Percentiles rank a stretch among this genome's conserved stretches.
Evolutionary conservation across 2,797 vertebrate species (phyloP).

Genomic region (Nyctalus aviator): DNA sequence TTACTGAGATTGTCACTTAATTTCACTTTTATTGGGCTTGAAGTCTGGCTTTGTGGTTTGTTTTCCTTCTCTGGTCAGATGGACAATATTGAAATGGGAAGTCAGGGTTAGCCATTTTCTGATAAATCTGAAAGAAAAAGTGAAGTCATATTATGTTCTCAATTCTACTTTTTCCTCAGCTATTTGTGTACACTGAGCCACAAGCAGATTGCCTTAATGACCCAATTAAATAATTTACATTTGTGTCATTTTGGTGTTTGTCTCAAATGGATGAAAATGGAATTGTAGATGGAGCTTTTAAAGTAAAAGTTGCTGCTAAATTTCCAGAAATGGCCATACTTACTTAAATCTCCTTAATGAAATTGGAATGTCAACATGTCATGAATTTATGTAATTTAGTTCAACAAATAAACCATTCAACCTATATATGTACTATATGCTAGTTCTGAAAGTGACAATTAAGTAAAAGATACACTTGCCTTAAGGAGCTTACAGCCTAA

Average conservation of each 20-base stretch:
- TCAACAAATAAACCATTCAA: background rate
- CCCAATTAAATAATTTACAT: background rate
- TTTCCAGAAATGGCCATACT: background rate
- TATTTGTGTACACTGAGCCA: background rate
- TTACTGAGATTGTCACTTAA: constrained; percentile 6
- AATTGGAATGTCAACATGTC: background rate
- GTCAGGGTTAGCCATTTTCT: constrained; percentile 30
- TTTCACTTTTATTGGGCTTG: background rate
- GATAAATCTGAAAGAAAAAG: background rate
- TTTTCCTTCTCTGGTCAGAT: background rate
- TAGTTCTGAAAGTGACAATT: background rate
- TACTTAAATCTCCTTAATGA: background rate
- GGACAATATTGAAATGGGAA: background rate
- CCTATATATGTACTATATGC: background rate
- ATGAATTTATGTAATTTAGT: background rate
- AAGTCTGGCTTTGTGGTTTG: background rate
- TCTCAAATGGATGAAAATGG: constrained; percentile 15
- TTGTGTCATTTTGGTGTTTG: constrained; percentile 7
- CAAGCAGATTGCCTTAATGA: constrained; percentile 1
- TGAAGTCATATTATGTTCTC: background rate
- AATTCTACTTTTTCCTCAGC: background rate
- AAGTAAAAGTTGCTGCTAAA: background rate
- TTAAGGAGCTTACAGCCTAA: background rate
- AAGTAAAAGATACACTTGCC: background rate
- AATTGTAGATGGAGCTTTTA: background rate